phyloP scores from a whole-genome alignment of 1,140 invertebrate species.

The Scaptomyza montana region DNA sequence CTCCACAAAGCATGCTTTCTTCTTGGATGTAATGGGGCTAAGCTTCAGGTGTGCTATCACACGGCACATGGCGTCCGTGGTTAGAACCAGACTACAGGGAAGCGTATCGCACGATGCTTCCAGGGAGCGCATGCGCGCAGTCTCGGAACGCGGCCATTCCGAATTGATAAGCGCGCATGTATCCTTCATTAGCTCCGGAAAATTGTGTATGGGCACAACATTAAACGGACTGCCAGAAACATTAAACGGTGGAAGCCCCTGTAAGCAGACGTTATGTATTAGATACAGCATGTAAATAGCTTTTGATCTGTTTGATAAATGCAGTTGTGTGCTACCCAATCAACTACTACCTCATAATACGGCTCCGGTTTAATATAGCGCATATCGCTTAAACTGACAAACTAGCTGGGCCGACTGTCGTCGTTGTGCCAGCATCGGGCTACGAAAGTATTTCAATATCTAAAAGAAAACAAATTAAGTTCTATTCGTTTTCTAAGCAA shows the following conservation, averaged over 20 bases:
- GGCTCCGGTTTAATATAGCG: constrained; percentile 82
- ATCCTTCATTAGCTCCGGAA: constrained; percentile 87
- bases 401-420: constrained; percentile 53
- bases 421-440: constrained; percentile 53
- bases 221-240: constrained; percentile 82
- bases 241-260: constrained; percentile 83
- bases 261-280: constrained; percentile 35
- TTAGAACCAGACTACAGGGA: constrained; percentile 89
- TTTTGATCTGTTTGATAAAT: background rate
- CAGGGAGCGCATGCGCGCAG: constrained; percentile 89
- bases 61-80: constrained; percentile 85
- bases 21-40: constrained; percentile 87
- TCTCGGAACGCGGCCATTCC: constrained; percentile 91
- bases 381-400: constrained; percentile 70
- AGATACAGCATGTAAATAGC: constrained; percentile 3
- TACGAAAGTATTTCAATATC: constrained; percentile 59
- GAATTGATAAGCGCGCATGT: constrained; percentile 90
- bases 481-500: constrained; percentile 47
- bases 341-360: constrained; percentile 81
- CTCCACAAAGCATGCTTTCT: constrained; percentile 89
- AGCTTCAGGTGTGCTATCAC: constrained; percentile 91
- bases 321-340: background rate
- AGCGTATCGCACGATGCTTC: constrained; percentile 88
- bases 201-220: constrained; percentile 88
- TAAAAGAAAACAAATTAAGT: constrained; percentile 68